Evolutionary conservation across 2,797 vertebrate species (phyloP), one percentile per base, ranked within the genome.

Genomic region (Diglossa cyanea): DNA sequence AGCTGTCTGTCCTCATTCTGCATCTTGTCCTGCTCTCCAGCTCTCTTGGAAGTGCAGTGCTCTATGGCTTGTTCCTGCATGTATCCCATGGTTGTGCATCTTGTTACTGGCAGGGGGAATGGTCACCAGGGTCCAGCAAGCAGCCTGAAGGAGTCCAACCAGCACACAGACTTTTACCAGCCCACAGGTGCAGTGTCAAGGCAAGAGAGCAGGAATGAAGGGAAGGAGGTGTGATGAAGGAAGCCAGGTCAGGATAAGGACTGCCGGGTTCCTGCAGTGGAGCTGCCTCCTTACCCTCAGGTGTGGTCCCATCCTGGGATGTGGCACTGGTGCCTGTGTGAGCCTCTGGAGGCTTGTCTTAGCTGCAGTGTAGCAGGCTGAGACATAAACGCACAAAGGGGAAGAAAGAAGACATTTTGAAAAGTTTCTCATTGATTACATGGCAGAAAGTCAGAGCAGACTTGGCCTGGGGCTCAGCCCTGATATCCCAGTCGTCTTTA

Each of bases 111-210:
- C 19, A 61, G 6, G 7, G 5, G 5, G 17, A 54, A 18, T 30
- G 30, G 30, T 79, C 35, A 45, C 25, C 0, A 3, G 39, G n/a
- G 81, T 86, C 54, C 55, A 61, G 16, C 0, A 11, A 54, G 37
- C 10, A 39, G 3, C 31, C 58, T 33, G 61, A 77, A 80, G 57
- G 37, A 86, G 30, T 61, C 66, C 42, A 61, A 14, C 25, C 8
- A 8, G 13, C 33, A 30, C 1, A 1, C 44, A 75, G 61, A 19
- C 50, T 39, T 65, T 90, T 74, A 44, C 39, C 51, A 54, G 4
- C 11, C 26, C 0, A 0, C 37, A n/a, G 68, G 0, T 61, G 31
- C 40, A 48, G 25, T 24, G 47, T 48, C 28, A 35, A 45, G 44
- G 12, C 74, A 67, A 40, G 80, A 37, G 25, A 66, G 13, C 33